Conservation (phyloP, 2,113 vertebrate genomes). For the Brienomyrus brachyistius region DNA sequence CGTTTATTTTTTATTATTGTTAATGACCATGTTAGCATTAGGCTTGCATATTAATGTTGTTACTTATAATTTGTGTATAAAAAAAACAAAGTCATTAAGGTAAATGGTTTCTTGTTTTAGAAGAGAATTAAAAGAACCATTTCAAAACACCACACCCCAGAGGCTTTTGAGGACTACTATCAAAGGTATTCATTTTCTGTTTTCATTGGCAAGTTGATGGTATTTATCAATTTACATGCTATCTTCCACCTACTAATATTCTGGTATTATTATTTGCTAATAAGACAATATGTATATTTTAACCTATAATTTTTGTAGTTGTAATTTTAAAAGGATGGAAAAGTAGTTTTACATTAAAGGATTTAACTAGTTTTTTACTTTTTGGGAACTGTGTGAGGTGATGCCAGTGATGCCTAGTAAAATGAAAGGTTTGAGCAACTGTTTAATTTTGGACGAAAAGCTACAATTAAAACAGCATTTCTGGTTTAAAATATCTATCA, state of each 20-base stretch:
- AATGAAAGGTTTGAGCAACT: constrained; percentile 45
- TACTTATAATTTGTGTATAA: not conserved
- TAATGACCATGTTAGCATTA: not conserved
- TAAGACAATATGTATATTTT: not conserved
- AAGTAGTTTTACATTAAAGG: not conserved
- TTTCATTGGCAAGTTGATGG: constrained; percentile 27
- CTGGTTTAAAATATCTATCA: constrained; percentile 45
- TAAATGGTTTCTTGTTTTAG: constrained; percentile 48
- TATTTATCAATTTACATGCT: not conserved
- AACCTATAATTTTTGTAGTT: not conserved
- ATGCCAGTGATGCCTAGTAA: constrained; percentile 59
- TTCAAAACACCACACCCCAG: constrained; percentile 66
- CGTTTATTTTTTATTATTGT: not conserved
- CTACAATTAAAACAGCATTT: not conserved
- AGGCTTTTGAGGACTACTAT: constrained; percentile 68
- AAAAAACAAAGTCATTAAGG: not conserved
- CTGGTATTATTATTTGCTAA: not conserved
- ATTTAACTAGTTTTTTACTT: constrained; percentile 31
- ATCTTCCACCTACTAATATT: constrained; percentile 29
- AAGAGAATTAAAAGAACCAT: constrained; percentile 75
- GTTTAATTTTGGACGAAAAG: not conserved
- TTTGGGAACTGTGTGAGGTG: constrained; percentile 30
- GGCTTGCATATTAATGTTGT: not conserved
- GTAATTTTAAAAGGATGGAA: not conserved
- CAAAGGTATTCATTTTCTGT: constrained; percentile 60